Base-by-base conservation (phyloP, 1,140 invertebrate species). In the Brachionus sp. region DNA sequence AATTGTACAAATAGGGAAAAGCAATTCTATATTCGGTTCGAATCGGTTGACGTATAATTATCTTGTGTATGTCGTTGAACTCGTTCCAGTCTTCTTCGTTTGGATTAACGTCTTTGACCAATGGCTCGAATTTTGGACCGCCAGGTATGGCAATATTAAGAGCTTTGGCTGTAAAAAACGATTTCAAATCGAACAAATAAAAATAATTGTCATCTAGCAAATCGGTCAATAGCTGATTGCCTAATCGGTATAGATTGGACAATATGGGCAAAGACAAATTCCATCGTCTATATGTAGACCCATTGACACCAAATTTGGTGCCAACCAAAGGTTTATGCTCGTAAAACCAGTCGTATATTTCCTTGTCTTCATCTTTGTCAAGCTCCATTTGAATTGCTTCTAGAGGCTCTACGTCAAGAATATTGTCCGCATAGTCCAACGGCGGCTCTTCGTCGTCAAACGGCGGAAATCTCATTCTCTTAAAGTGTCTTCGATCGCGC, bases 11-110 rank as follows among this genome's bases (percentile, higher is more conserved):
- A 89, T 98, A 99, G 2, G 98, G 97, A 90, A 99, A 99, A 3
- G 97, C 97, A 87, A 99, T 99, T 84, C 97, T 92, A 88, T 99
- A 99, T 90, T 99, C 98, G 5, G 98, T 99, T 83, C 98, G 92
- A 85, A 99, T 95, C 35, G 97, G 97, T 87, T 99, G 97, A 35
- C 98, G 90, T 86, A 99, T 99, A 82, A 99, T 99, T 85, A 99
- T 98, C 89, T 99, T 99, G 87, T 99, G 99, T 77, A 99, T 99
- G 87, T 99, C 98, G 90, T 99, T 99, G 86, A 99, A 99, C 90
- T 99, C 98, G 90, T 99, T 99, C 98, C 98, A 99, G 90, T 99
- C 98, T 91, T 99, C 98, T 91, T 99, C 98, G 12, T 93, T 95
- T 84, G 94, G 93, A 87, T 96, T 97, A 85, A 94, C 93, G 90